Conservation (phyloP, 2,113 vertebrate genomes). For the Zonotrichia leucophrys region DNA sequence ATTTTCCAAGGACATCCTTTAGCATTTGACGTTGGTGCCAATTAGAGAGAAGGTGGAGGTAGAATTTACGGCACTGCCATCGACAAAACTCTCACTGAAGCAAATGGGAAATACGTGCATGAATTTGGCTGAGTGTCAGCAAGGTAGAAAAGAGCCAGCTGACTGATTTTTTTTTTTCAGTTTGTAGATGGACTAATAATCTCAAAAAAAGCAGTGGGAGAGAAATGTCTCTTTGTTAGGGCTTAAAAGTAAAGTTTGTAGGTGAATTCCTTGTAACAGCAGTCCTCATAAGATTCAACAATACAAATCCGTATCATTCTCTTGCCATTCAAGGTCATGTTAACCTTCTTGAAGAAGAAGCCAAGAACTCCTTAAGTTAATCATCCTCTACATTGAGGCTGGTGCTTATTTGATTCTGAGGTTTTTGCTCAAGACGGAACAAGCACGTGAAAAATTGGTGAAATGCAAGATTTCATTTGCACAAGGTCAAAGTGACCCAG, state of each 20-base stretch:
- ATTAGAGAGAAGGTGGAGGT: conserved; percentile 35
- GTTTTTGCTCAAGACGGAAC: conserved; percentile 69
- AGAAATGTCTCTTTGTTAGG: conserved; percentile 36
- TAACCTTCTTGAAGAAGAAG: conserved; percentile 77
- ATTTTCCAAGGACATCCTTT: conserved; percentile 56
- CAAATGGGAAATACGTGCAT: conserved; percentile 21
- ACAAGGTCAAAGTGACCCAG: conserved; percentile 78
- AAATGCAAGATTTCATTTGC: conserved; percentile 77
- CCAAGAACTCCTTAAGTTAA: conserved; percentile 81
- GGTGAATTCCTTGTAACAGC: conserved; percentile 38
- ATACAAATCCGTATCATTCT: conserved; percentile 62
- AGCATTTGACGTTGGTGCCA: conserved; percentile 49
- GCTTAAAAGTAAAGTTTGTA: conserved; percentile 27
- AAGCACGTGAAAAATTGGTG: conserved; percentile 69
- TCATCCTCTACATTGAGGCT: conserved; percentile 73
- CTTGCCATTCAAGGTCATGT: conserved; percentile 72
- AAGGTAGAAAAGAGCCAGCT: conserved; percentile 10
- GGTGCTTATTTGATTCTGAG: conserved; percentile 71
- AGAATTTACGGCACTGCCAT: conserved; percentile 40
- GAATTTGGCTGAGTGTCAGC: conserved; percentile 22
- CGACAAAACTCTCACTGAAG: conserved; percentile 30
- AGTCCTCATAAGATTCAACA: conserved; percentile 45
- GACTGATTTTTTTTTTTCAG: conserved; percentile 43
- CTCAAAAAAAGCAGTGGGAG: conserved; percentile 5
- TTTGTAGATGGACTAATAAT: background rate